These are phyloP conservation scores for Leucoraja erinaceus DNA, from an alignment of 2,113 vertebrate species.

Conservation along the genomic window DNA sequence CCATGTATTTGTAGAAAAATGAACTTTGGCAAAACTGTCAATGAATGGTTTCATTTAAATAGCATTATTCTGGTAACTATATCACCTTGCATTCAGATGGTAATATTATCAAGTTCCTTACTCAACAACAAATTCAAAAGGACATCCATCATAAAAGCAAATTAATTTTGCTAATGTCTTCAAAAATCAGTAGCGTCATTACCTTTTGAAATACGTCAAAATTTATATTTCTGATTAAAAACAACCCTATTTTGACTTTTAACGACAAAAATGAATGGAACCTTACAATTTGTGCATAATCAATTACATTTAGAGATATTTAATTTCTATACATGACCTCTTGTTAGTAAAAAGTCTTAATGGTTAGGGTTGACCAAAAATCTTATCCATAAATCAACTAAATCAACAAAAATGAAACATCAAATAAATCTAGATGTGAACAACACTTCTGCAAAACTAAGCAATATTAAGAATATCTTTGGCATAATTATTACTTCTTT, in stretches of 20 bases:
- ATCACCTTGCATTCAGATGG: background rate
- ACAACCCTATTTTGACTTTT: constrained; percentile 39
- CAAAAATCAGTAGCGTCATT: background rate
- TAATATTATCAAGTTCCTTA: background rate
- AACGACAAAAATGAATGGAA: constrained; percentile 44
- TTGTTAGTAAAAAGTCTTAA: background rate
- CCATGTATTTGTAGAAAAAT: no score
- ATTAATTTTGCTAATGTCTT: background rate
- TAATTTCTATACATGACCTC: background rate
- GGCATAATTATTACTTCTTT: background rate
- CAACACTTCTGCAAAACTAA: background rate
- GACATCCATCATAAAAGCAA: background rate
- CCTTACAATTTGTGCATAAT: constrained; percentile 23
- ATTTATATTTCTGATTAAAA: background rate
- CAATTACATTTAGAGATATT: background rate
- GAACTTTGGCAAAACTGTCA: background rate
- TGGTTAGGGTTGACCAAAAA: background rate
- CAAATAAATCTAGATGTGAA: background rate
- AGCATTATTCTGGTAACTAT: background rate
- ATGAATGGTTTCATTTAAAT: background rate
- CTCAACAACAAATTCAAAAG: background rate
- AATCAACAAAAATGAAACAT: constrained; percentile 23
- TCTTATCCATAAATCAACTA: background rate
- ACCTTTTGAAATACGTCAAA: background rate
- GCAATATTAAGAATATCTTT: background rate